phyloP scores from a whole-genome alignment of 2,888 invertebrate species.

The Lamproptera curius region DNA sequence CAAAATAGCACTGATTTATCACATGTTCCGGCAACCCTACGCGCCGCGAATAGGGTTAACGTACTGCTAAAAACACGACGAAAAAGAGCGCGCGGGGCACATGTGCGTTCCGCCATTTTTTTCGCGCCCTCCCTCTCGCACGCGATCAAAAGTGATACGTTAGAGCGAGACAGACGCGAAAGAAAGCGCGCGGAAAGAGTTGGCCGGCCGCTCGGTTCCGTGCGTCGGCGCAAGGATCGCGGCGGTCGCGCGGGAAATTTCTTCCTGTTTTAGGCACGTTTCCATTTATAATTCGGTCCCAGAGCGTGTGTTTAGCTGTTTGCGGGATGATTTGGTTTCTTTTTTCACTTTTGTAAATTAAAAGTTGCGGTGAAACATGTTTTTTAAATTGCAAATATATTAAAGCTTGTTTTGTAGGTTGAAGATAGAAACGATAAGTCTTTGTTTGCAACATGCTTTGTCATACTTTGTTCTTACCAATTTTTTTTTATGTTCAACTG shows the following conservation, averaged over 20 bases:
- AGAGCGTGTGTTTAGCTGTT: slow-evolving; percentile 24
- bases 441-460: no score
- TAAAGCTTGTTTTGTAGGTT: no score
- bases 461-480: no score
- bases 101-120: slow-evolving; percentile 75
- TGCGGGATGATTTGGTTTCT: no score
- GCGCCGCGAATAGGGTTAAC: slow-evolving; percentile 64
- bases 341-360: no score
- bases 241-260: slow-evolving; percentile 53
- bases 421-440: no score
- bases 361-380: no score
- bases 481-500: no score
- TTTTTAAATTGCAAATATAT: no score
- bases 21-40: slow-evolving; percentile 14
- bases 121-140: slow-evolving; percentile 57
- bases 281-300: slow-evolving; percentile 44
- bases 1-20: no score
- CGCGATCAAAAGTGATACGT: slow-evolving; percentile 56
- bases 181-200: slow-evolving; percentile 72
- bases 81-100: slow-evolving; percentile 66
- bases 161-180: slow-evolving; percentile 53
- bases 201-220: slow-evolving; percentile 61
- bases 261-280: slow-evolving; percentile 64
- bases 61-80: slow-evolving; percentile 75
- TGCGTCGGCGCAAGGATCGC: slow-evolving; percentile 56